Evolutionary conservation across 2,888 invertebrate genomes (phyloP), one percentile per base, ranked within the genome.

Genomic region (Phoenoteleia sp.): DNA sequence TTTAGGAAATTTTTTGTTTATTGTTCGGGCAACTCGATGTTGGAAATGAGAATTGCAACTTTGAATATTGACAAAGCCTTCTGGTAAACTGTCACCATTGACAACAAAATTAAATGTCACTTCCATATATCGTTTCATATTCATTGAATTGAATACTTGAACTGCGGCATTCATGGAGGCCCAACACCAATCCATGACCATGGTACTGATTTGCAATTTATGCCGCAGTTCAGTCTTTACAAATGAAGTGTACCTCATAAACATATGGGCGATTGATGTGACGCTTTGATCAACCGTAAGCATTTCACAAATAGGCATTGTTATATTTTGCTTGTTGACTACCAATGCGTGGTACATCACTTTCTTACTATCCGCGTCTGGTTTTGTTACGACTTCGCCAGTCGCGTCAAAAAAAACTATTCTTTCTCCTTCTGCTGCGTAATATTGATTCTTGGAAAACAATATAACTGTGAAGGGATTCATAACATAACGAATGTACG

Each of bases 111-210:
- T 9, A 33, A 7, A 33, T 9, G 33, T 33, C 9, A 33, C 6
- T 33, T 33, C 9, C 33, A 33, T 9, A 9, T 33, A 56, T 0
- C 11, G 19, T 21, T 27, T n/a, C 56, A 45, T 58, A 4, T 3
- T 21, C 58, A 71, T 71, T n/a, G 19, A 29, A 29, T 56, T 45
- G 3, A 6, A 45, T 25, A 27, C 56, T 4, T 17, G 25, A 9
- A 71, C 15, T 7, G 45, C 11, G 1, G 71, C 27, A 21, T 71
- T 71, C 71, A 71, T 71, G 0, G 56, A 11, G 4, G 71, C 42
- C 71, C 71, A 56, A n/a, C 58, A 71, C 71, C 71, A 71, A 13
- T 71, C 56, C 2, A 21, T 58, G 1, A 71, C 58, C n/a, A n/a
- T n/a, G n/a, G n/a, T n/a, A n/a, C n/a, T n/a, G n/a, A n/a, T n/a